Evolutionary conservation across 1,140 invertebrate genomes (phyloP).

Genomic region (Popillia japonica): DNA sequence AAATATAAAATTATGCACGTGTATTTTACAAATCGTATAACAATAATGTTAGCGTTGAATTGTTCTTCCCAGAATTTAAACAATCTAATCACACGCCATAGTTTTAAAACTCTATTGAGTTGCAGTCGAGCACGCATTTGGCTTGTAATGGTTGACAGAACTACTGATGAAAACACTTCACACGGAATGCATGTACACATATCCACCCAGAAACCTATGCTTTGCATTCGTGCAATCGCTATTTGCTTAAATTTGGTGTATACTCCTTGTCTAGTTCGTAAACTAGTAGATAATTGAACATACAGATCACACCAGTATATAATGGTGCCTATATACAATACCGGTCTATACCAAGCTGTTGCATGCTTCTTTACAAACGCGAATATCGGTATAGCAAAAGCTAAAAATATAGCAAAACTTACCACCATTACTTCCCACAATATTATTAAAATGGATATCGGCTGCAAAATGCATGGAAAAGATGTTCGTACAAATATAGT

Average conservation of each 20-base stretch:
- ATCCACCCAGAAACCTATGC: conserved; percentile 42
- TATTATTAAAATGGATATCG: conserved; percentile 39
- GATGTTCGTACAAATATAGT: conserved; percentile 42
- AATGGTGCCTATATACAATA: conserved; percentile 9
- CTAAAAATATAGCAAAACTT: conserved; percentile 2
- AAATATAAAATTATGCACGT: neutral
- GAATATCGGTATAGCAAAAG: conserved; percentile 30
- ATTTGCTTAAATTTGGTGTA: conserved; percentile 38
- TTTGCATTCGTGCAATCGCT: conserved; percentile 23
- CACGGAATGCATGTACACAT: conserved; percentile 41
- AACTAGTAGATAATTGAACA: conserved; percentile 43
- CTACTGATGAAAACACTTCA: conserved; percentile 31
- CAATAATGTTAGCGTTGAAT: conserved; percentile 19
- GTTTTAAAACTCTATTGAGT: conserved; percentile 19
- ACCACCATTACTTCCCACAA: conserved; percentile 39
- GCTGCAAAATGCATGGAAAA: conserved; percentile 45
- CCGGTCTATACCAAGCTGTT: neutral
- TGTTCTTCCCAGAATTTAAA: conserved; percentile 28
- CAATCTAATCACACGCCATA: conserved; percentile 15
- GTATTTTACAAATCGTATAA: conserved; percentile 24
- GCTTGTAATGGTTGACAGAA: conserved; percentile 1
- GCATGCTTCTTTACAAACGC: neutral
- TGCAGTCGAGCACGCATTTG: neutral
- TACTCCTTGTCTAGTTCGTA: conserved; percentile 38
- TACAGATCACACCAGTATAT: conserved; percentile 38